Evolutionary conservation across 2,888 invertebrate genomes (phyloP).

Genomic region (Furcula furcula): DNA sequence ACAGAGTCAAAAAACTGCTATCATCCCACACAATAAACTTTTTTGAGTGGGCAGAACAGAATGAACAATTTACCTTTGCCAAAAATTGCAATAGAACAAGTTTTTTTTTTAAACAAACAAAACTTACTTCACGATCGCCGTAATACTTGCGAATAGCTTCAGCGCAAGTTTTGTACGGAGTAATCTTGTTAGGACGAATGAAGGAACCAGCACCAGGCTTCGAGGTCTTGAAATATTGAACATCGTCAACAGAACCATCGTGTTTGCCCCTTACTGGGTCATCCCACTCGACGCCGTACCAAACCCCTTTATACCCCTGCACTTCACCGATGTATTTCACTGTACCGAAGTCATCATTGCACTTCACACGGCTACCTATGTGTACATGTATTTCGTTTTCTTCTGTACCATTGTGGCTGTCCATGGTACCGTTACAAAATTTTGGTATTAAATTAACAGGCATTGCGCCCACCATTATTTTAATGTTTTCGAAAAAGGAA

Average conservation of each 20-base stretch:
- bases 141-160: conserved; percentile 85
- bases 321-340: conserved; percentile 90
- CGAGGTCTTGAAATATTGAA: conserved; percentile 89
- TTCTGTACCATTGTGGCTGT: conserved; percentile 73
- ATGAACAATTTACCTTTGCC: too few species aligned
- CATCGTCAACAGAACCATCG: conserved; percentile 91
- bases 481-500: conserved; percentile 71
- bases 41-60: conserved; percentile 26
- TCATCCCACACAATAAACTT: conserved; percentile 24
- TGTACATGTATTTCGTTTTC: conserved; percentile 69
- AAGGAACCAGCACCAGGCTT: conserved; percentile 94
- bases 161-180: conserved; percentile 86
- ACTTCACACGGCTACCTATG: conserved; percentile 70
- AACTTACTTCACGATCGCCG: conserved; percentile 69
- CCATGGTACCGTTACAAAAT: conserved; percentile 77
- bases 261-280: conserved; percentile 94
- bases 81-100: too few species aligned
- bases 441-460: conserved; percentile 79
- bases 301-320: conserved; percentile 86
- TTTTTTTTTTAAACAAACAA: not conserved
- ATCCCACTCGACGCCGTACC: conserved; percentile 99
- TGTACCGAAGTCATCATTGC: conserved; percentile 68
- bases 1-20: conserved; percentile 13
- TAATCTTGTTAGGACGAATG: conserved; percentile 90
- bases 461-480: conserved; percentile 80